Percentiles rank a stretch among this genome's conserved stretches.
Evolutionary conservation across 2,888 invertebrate species (phyloP).

Genomic region (Brenthis daphne): DNA sequence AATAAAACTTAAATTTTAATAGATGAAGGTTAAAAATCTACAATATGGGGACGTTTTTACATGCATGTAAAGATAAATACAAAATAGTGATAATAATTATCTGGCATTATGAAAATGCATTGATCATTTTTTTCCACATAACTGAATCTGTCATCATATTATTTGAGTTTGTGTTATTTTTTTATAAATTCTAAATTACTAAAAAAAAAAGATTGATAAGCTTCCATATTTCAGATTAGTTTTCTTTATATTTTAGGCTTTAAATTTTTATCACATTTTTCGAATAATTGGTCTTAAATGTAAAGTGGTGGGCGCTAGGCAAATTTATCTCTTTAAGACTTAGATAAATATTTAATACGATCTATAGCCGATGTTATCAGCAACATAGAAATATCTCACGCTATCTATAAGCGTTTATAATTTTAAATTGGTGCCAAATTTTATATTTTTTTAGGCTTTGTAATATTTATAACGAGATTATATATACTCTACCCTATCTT

Average conservation of each 20-base stretch:
- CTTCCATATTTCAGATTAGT: background rate
- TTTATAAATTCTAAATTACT: background rate
- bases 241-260: background rate
- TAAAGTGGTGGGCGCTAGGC: background rate
- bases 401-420: slow-evolving; percentile 6
- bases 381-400: background rate
- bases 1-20: too few relatives aligned
- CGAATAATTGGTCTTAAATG: background rate
- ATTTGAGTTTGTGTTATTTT: too few relatives aligned
- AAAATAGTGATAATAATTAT: too few relatives aligned
- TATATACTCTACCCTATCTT: background rate
- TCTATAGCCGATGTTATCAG: slow-evolving; percentile 11
- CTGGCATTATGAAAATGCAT: too few relatives aligned
- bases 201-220: background rate
- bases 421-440: slow-evolving; percentile 26
- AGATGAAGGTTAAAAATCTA: too few relatives aligned
- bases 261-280: background rate
- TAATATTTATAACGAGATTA: background rate
- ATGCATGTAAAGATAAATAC: too few relatives aligned
- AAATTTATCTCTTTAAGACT: slow-evolving; percentile 5
- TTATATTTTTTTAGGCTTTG: background rate
- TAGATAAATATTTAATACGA: slow-evolving; percentile 10
- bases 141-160: too few relatives aligned
- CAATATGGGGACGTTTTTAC: too few relatives aligned
- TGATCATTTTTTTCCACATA: too few relatives aligned